Conservation (phyloP, 2,888 invertebrate genomes). For the Orthosia gothica region DNA sequence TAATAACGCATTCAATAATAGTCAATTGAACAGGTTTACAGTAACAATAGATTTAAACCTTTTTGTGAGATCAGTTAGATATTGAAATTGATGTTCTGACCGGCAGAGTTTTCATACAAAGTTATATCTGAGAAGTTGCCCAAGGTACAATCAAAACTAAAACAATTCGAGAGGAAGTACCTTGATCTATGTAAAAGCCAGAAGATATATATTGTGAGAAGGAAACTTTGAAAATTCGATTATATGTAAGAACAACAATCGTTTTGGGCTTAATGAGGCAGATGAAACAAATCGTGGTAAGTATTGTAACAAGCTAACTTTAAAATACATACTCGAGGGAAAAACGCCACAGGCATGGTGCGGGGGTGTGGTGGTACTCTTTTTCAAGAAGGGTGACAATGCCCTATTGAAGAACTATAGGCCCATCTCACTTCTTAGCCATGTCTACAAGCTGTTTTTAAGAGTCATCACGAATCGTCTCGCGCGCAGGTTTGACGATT, state of each 20-base stretch:
- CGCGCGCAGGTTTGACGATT: too few relatives aligned
- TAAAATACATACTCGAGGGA: too few relatives aligned
- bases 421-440: too few relatives aligned
- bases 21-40: conserved; percentile 21
- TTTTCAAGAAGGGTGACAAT: too few relatives aligned
- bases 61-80: conserved; percentile 15
- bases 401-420: too few relatives aligned
- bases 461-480: too few relatives aligned
- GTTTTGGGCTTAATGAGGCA: conserved; percentile 51
- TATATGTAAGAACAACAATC: conserved; percentile 57
- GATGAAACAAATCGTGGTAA: conserved; percentile 39
- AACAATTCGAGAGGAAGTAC: conserved; percentile 40
- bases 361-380: too few relatives aligned
- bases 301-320: background rate
- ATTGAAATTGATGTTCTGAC: background rate
- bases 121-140: conserved; percentile 16
- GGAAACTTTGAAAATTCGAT: conserved; percentile 65
- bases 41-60: conserved; percentile 9
- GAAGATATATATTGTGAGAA: conserved; percentile 52
- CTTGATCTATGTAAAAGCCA: conserved; percentile 57
- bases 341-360: too few relatives aligned
- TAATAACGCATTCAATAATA: conserved; percentile 3
- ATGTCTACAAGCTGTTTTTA: too few relatives aligned
- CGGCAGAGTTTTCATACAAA: background rate
- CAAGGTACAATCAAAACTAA: conserved; percentile 41